phyloP scores from a whole-genome alignment of 1,140 invertebrate species.

The Drosophila rhopaloa region DNA sequence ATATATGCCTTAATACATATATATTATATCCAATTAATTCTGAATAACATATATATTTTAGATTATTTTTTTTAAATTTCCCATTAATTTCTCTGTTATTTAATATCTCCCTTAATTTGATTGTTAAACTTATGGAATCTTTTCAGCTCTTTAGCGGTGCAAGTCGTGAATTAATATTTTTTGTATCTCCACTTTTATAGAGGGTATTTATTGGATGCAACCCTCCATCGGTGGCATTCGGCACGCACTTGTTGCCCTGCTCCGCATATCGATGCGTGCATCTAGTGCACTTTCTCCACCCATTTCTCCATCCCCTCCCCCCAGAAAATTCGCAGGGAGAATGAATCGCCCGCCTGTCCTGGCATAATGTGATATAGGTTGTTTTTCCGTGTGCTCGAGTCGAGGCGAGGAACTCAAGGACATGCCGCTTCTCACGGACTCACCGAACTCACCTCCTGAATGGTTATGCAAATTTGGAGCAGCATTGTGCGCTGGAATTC shows the following conservation, averaged over 20 bases:
- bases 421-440: conserved; percentile 45
- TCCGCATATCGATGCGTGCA: conserved; percentile 36
- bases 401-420: conserved; percentile 31
- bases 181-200: too few relatives aligned
- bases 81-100: background rate
- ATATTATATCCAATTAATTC: too few relatives aligned
- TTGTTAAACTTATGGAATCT: background rate
- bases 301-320: too few relatives aligned
- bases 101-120: too few relatives aligned
- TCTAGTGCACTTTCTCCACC: conserved; percentile 14
- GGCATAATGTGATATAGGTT: conserved; percentile 26
- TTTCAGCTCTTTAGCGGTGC: background rate
- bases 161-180: background rate
- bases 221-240: too few relatives aligned
- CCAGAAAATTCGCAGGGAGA: background rate
- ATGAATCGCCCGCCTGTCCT: conserved; percentile 12
- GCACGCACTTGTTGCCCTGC: conserved; percentile 67
- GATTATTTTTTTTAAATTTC: too few relatives aligned
- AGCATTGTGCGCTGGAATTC: conserved; percentile 35
- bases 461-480: conserved; percentile 51
- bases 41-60: too few relatives aligned
- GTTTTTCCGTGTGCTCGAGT: background rate
- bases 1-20: too few relatives aligned
- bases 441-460: conserved; percentile 8
- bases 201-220: conserved; percentile 2